phyloP scores from a whole-genome alignment of 2,888 invertebrate genomes.

The Thera britannica region DNA sequence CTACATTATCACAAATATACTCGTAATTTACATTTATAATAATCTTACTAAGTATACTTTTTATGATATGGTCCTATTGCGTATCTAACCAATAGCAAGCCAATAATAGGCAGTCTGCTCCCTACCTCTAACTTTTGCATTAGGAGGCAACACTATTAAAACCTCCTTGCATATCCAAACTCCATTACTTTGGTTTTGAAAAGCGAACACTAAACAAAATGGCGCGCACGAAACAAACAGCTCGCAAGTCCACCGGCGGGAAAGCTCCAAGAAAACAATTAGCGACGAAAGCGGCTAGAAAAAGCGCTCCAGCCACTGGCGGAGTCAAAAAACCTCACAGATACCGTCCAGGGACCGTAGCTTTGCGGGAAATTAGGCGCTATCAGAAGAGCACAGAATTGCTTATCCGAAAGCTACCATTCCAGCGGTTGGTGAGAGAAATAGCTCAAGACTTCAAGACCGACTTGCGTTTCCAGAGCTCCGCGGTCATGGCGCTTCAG shows the following conservation, averaged over 20 bases:
- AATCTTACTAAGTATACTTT: too few species aligned
- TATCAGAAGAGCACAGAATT: constrained; percentile 91
- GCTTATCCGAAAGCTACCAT: constrained; percentile 88
- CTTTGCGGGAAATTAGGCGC: constrained; percentile 88
- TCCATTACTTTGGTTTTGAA: constrained; percentile 3
- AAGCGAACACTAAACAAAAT: constrained; percentile 52
- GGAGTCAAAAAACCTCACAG: constrained; percentile 90
- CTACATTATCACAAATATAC: too few species aligned
- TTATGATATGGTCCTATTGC: too few species aligned
- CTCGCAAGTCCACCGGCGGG: constrained; percentile 90
- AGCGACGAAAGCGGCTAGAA: constrained; percentile 89
- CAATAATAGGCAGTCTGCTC: neutral
- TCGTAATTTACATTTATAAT: too few species aligned
- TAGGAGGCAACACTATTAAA: constrained; percentile 6
- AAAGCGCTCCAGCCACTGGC: constrained; percentile 89
- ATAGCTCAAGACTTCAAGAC: constrained; percentile 91
- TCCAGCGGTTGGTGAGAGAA: constrained; percentile 89
- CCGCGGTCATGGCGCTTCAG: constrained; percentile 88
- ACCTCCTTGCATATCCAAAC: constrained; percentile 3
- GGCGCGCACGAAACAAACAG: constrained; percentile 91
- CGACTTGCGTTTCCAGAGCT: constrained; percentile 88
- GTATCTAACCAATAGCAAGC: neutral
- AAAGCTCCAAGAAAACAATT: constrained; percentile 89
- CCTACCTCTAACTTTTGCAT: constrained; percentile 1
- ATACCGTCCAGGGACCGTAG: constrained; percentile 88